These are phyloP conservation scores for Morinoia aosen DNA, from an alignment of 2,888 invertebrate genomes.

Conservation along the genomic window DNA sequence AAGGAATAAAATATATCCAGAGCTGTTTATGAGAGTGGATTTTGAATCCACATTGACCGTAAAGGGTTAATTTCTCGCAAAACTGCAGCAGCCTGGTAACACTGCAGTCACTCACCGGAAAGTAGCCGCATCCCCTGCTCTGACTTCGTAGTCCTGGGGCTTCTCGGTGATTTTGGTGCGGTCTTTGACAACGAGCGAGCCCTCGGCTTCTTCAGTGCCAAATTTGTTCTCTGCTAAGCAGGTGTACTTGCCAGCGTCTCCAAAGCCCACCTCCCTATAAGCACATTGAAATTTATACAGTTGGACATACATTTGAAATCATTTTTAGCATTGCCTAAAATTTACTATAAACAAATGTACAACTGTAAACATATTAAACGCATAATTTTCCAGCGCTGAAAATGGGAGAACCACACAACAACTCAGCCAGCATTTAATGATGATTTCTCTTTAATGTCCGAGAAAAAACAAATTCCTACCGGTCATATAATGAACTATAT, in stretches of 20 bases:
- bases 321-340: not conserved
- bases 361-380: not conserved
- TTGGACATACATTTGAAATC: not conserved
- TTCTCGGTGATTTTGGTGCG: constrained; percentile 88
- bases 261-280: constrained; percentile 81
- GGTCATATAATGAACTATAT: no score
- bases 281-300: not conserved
- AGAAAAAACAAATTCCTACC: no score
- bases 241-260: constrained; percentile 92
- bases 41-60: no score
- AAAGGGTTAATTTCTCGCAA: no score
- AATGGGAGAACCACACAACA: not conserved
- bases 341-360: no score
- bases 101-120: constrained; percentile 69
- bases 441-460: no score
- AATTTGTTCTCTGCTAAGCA: constrained; percentile 95
- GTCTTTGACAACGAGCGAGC: constrained; percentile 87
- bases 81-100: not conserved
- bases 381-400: not conserved
- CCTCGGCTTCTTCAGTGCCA: constrained; percentile 85
- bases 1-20: no score
- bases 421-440: not conserved
- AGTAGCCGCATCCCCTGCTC: constrained; percentile 89
- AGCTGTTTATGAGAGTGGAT: no score
- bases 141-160: constrained; percentile 93